These are phyloP conservation scores for Petrocephalus schoutedeni DNA, from an alignment of 2,797 vertebrate genomes.

Conservation along the genomic window DNA sequence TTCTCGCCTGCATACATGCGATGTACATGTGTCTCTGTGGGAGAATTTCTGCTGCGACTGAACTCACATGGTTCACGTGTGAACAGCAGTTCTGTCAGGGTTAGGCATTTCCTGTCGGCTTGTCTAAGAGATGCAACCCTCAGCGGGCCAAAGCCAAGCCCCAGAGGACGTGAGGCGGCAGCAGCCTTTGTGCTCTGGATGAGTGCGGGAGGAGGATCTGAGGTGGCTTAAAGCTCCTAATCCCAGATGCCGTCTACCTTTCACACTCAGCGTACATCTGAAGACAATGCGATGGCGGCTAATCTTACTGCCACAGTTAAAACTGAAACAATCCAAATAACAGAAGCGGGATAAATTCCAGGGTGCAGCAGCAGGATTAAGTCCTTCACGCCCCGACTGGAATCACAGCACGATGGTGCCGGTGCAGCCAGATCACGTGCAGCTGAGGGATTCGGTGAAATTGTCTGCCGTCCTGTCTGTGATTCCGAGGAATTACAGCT, in stretches of 20 bases:
- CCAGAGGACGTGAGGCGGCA: conserved; percentile 50
- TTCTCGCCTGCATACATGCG: not conserved
- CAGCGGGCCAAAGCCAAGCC: conserved; percentile 55
- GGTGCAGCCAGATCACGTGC: conserved; percentile 61
- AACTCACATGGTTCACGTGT: not conserved
- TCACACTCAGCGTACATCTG: conserved; percentile 75
- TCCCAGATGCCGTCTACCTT: conserved; percentile 74
- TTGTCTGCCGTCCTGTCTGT: conserved; percentile 47
- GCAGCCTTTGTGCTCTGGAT: conserved; percentile 54
- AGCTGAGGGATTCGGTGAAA: conserved; percentile 65
- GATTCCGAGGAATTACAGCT: conserved; percentile 54
- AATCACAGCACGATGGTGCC: conserved; percentile 66
- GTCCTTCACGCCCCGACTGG: conserved; percentile 61
- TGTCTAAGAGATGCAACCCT: conserved; percentile 32
- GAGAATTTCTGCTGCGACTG: not conserved
- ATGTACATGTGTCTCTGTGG: not conserved
- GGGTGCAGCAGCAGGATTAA: conserved; percentile 63
- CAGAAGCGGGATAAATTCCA: conserved; percentile 61
- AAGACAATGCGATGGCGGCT: conserved; percentile 67
- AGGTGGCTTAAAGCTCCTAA: conserved; percentile 62
- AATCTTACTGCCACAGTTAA: conserved; percentile 75
- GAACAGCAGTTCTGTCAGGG: not conserved
- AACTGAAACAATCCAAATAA: conserved; percentile 72
- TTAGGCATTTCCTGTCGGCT: not conserved
- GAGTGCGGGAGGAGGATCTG: conserved; percentile 33